Conservation (phyloP, 2,113 vertebrate genomes). For the Tamias sibiricus region DNA sequence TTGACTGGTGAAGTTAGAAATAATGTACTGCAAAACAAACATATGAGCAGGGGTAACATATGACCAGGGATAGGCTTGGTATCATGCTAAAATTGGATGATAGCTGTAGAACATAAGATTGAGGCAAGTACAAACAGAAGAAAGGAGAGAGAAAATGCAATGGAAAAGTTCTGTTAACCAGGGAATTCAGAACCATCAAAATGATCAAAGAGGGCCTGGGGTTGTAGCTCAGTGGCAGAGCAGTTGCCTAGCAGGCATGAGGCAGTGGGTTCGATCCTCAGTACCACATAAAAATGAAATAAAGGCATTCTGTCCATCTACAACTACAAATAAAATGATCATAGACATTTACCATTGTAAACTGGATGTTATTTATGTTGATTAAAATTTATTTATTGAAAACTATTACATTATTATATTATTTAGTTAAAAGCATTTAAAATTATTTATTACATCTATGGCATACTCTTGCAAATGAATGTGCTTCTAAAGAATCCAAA, state of each 20-base stretch:
- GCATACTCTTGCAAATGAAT: not conserved
- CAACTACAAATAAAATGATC: too few species aligned
- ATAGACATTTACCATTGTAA: constrained; percentile 8
- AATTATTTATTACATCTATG: not conserved
- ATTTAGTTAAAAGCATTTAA: constrained; percentile 3
- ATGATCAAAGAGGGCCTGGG: not conserved
- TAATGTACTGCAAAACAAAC: not conserved
- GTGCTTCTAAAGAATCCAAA: constrained; percentile 48
- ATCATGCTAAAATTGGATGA: not conserved
- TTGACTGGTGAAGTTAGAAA: not conserved
- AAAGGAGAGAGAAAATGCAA: not conserved
- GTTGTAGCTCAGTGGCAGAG: too few species aligned
- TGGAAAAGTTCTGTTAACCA: not conserved
- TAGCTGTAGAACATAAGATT: not conserved
- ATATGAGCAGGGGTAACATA: not conserved
- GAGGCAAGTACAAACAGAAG: not conserved
- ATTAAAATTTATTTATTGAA: not conserved
- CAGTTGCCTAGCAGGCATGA: too few species aligned
- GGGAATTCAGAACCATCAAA: not conserved
- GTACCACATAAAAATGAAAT: too few species aligned
- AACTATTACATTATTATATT: not conserved
- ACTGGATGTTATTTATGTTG: not conserved
- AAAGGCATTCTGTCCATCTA: too few species aligned
- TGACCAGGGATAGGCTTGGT: not conserved
- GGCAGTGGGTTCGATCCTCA: too few species aligned